Evolutionary conservation across 53 echinoderm and acorn worm genomes (phyloP), one percentile per base, ranked within the genome.

Genomic region (Temnopleurus reevesii): DNA sequence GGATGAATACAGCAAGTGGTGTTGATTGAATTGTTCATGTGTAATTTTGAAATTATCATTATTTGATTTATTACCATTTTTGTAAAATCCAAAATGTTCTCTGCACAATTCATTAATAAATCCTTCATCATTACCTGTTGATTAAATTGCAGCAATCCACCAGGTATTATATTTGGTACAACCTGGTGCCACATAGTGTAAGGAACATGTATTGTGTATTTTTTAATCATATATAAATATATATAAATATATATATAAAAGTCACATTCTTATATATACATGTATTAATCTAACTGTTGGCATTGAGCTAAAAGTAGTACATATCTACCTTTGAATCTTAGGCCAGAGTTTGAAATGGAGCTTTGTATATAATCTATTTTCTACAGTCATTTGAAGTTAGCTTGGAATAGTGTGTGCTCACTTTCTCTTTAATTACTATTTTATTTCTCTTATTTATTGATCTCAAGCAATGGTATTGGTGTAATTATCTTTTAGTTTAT

Each of bases 281-380:
- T 71, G 71, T 71, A 71, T 71, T 71, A 71, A 71, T 71, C 71
- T 71, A n/a, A 71, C 71, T 71, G 71, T 71, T 71, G 41, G 41
- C 41, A 71, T 71, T 71, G 71, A 71, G 71, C 71, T 71, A 41
- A 71, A 71, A 71, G 71, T 71, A 71, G 71, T 71, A 71, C 41
- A 71, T 79, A 79, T 79, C 49, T 79, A 79, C 79, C 46, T 79
- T 79, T 41, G 36, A 76, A 76, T 44, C 45, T 81, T 83, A 83
- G 55, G 51, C 33, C 53, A 56, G 54, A 83, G 33, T 34, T 83
- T 55, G 35, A 83, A 36, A 55, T 33, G 55, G 56, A 83, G 83
- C 83, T 83, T 53, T 83, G 83, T 83, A 83, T 54, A 83, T 83
- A 83, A 49, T 83, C 53, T 83, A 83, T 83, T 83, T 83, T 83